Percentiles rank a stretch among this genome's conserved stretches.
phyloP scores from a whole-genome alignment of 2,113 vertebrate species.

The Myodes glareolus region DNA sequence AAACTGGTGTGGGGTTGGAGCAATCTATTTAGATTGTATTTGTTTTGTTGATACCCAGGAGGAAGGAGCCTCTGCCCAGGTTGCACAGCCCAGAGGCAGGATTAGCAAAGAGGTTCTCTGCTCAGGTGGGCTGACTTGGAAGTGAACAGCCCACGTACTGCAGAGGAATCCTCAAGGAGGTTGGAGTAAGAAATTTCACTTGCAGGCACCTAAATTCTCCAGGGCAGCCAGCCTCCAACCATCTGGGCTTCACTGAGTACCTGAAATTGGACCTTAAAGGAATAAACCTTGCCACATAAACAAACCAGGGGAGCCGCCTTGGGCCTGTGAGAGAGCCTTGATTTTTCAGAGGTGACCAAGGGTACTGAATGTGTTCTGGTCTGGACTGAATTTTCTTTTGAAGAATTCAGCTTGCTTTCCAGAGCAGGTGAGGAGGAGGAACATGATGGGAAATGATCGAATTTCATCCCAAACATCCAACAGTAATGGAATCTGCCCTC shows the following conservation, averaged over 20 bases:
- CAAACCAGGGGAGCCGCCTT: conserved; percentile 57
- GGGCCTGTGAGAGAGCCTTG: not conserved
- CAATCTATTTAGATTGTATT: not conserved
- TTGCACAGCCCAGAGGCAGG: accelerated
- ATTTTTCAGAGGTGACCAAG: not conserved
- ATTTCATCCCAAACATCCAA: conserved; percentile 82
- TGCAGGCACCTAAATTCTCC: not conserved
- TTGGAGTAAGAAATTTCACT: conserved; percentile 25
- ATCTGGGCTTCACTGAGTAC: conserved; percentile 62
- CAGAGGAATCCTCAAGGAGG: not conserved
- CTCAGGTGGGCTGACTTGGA: not conserved
- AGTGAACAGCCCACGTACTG: not conserved
- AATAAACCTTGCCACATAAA: conserved; percentile 74
- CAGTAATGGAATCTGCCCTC: conserved; percentile 82
- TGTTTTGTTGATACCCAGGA: not conserved
- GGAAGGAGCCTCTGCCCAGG: not conserved
- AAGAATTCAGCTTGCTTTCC: conserved; percentile 82
- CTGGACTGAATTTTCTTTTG: conserved; percentile 83
- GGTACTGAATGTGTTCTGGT: conserved; percentile 71
- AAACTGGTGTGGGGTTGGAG: not conserved
- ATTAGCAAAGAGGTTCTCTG: not conserved
- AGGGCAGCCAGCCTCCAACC: not conserved
- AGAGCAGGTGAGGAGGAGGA: conserved; percentile 86
- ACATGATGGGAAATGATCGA: conserved; percentile 81
- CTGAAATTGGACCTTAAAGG: conserved; percentile 69